phyloP scores from a whole-genome alignment of 2,888 invertebrate species.

The Morinoia aosen region DNA sequence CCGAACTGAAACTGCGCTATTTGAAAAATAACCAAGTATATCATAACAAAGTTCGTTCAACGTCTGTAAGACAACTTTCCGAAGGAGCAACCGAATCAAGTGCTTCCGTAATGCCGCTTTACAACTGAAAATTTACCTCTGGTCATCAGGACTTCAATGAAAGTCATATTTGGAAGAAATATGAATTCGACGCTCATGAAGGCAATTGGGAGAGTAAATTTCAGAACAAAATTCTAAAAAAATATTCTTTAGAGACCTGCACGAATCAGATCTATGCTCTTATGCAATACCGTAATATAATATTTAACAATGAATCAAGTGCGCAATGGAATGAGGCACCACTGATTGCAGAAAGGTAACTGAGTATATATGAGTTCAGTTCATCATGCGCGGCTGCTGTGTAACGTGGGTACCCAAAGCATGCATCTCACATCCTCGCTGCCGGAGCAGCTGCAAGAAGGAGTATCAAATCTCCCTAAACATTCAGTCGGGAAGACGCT shows the following conservation, averaged over 20 bases:
- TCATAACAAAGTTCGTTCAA: not conserved
- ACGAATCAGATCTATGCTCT: constrained; percentile 26
- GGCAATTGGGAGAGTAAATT: not conserved
- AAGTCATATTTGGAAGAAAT: not conserved
- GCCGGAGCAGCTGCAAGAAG: not conserved
- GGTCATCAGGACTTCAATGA: not conserved
- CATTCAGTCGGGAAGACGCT: not conserved
- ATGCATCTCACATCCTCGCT: not conserved
- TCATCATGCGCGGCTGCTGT: not conserved
- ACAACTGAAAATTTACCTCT: not conserved
- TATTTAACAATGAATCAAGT: not conserved
- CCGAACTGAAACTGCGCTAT: not conserved
- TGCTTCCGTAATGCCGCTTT: not conserved
- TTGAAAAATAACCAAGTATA: not conserved
- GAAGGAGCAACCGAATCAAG: not conserved
- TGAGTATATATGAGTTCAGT: not conserved
- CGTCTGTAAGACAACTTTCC: not conserved
- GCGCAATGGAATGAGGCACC: constrained; percentile 37
- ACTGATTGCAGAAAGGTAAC: not conserved
- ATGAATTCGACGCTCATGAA: not conserved
- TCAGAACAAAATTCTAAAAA: constrained; percentile 10
- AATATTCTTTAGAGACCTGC: not conserved
- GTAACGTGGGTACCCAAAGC: not conserved
- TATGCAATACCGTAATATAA: not conserved
- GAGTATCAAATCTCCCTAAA: not conserved